Evolutionary conservation across 2,797 vertebrate species (phyloP).

Genomic region (Gymnothorax javanicus): DNA sequence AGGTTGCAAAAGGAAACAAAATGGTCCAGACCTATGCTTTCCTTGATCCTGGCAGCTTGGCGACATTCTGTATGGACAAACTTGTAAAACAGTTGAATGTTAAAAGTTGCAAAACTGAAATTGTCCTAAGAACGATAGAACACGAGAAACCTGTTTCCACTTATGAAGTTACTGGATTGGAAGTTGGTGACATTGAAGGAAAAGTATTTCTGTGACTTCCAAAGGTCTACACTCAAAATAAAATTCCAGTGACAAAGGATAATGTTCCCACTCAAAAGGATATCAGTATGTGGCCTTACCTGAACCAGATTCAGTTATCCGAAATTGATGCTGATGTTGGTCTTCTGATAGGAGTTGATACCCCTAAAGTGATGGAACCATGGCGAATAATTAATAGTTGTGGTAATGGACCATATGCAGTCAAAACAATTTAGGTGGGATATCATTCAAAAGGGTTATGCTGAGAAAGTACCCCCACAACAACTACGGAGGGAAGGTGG

Average conservation of each 20-base stretch:
- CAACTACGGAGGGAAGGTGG: not conserved
- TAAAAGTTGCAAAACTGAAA: not conserved
- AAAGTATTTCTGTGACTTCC: not conserved
- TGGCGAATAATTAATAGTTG: too few relatives aligned
- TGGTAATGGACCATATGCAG: too few relatives aligned
- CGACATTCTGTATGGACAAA: not conserved
- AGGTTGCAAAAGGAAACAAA: too few relatives aligned
- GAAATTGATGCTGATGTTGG: too few relatives aligned
- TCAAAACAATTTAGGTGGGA: not conserved
- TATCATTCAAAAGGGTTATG: not conserved
- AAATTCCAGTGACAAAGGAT: not conserved
- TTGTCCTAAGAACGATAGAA: not conserved
- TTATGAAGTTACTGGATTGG: not conserved
- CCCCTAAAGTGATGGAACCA: too few relatives aligned
- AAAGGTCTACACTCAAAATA: not conserved
- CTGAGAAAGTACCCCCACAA: slow-evolving; percentile 2
- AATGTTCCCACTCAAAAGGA: not conserved
- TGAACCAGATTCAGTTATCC: too few relatives aligned
- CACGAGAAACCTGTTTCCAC: not conserved
- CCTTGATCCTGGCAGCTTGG: not conserved
- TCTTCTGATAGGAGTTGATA: too few relatives aligned
- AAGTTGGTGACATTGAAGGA: not conserved
- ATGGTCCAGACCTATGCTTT: not conserved
- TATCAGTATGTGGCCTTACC: too few relatives aligned
- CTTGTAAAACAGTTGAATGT: not conserved